These are phyloP conservation scores for Erethizon dorsatum DNA, from an alignment of 2,797 vertebrate species.

Conservation along the genomic window DNA sequence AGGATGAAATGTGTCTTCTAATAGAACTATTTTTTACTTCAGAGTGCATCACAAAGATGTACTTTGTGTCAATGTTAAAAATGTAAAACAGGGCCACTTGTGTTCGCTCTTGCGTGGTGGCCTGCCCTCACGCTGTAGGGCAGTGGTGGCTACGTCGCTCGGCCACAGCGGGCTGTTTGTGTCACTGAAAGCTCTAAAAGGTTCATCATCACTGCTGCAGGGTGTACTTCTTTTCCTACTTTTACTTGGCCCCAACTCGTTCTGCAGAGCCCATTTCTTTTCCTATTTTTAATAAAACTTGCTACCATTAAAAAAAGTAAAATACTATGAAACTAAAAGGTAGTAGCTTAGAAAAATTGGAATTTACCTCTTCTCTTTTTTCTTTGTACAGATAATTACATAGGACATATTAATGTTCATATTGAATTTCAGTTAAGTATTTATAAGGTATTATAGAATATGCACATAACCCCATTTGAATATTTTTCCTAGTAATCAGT, in stretches of 20 bases:
- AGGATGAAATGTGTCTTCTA: background rate
- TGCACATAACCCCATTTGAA: background rate
- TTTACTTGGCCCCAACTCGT: background rate
- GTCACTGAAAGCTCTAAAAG: background rate
- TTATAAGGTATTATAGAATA: slow-evolving; percentile 28
- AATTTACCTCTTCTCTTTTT: background rate
- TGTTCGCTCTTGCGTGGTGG: background rate
- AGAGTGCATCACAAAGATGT: background rate
- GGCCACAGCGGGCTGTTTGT: background rate
- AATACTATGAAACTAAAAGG: background rate
- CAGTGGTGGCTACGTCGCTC: background rate
- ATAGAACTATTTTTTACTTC: slow-evolving; percentile 11
- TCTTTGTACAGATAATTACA: background rate
- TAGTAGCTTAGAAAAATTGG: slow-evolving; percentile 16
- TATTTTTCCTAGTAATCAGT: slow-evolving; percentile 31
- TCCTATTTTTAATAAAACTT: background rate
- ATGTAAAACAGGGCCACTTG: background rate
- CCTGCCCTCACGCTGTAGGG: background rate
- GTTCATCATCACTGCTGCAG: background rate
- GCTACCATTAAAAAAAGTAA: background rate
- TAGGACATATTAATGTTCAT: background rate
- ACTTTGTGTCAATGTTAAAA: slow-evolving; percentile 27
- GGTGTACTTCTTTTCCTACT: background rate
- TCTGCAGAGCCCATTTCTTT: background rate
- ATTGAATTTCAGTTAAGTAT: slow-evolving; percentile 30